Evolutionary conservation across 2,113 vertebrate species (phyloP).

Genomic region (human (Homo sapiens)): GRCh38 chr21:35493001-35493500

Average conservation of each 20-base stretch:
- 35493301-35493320: rapidly evolving
- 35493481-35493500: too few species aligned
- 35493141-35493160: neutral
- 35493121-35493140: neutral
- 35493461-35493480: neutral
- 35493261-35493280: rapidly evolving
- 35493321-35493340: neutral
- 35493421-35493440: neutral
- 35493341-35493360: neutral
- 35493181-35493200: neutral
- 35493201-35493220: neutral
- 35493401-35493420: neutral
- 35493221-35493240: neutral
- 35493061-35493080: neutral
- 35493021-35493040: neutral
- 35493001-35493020: neutral
- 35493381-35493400: neutral
- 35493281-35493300: neutral
- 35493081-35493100: neutral
- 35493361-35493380: neutral
- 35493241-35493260: neutral
- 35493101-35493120: neutral
- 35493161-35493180: neutral
- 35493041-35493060: neutral
- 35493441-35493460: neutral